Evolutionary conservation across 2,797 vertebrate genomes (phyloP).

Genomic region (Tragopan temminckii): DNA sequence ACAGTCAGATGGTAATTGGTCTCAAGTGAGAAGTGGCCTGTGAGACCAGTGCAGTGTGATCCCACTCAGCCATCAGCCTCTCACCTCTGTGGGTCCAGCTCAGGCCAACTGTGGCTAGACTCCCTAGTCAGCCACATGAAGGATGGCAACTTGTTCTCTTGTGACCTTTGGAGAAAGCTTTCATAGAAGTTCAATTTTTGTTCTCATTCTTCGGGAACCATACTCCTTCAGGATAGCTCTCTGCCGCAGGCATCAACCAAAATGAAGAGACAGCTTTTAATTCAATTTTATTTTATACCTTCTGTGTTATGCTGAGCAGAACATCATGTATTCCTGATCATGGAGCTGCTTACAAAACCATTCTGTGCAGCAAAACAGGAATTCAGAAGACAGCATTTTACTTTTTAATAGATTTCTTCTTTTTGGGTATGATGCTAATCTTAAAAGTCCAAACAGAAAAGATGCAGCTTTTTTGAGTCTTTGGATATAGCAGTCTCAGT

Average conservation of each 20-base stretch:
- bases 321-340: not conserved
- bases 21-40: not conserved
- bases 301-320: not conserved
- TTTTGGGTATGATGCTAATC: not conserved
- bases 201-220: not conserved
- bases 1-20: not conserved
- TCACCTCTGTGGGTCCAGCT: not conserved
- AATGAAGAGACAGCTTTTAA: not conserved
- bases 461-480: not conserved
- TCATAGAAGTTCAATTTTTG: not conserved
- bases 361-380: not conserved
- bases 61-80: not conserved
- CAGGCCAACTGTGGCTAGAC: not conserved
- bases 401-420: not conserved
- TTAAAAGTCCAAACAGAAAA: not conserved
- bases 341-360: not conserved
- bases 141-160: not conserved
- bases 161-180: not conserved
- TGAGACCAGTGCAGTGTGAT: not conserved
- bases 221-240: not conserved
- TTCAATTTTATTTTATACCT: not conserved
- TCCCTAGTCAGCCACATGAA: not conserved
- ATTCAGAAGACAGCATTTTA: not conserved
- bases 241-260: not conserved
- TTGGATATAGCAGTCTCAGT: not conserved